Percentiles rank a stretch among this genome's conserved stretches.
phyloP scores from a whole-genome alignment of 2,888 invertebrate species.

The Shargacucullia verbasci region DNA sequence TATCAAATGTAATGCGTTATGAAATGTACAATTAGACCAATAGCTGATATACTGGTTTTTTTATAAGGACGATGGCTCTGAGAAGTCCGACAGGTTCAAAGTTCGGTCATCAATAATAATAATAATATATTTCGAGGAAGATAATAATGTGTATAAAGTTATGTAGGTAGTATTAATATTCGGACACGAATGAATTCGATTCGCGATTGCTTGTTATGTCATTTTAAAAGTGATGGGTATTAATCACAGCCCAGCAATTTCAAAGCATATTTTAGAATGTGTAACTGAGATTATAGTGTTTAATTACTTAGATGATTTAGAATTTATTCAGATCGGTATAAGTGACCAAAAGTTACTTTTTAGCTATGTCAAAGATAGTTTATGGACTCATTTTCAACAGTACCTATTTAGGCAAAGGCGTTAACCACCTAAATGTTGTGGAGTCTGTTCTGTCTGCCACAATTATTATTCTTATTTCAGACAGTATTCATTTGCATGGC shows the following conservation, averaged over 20 bases:
- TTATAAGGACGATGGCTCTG: conserved; percentile 30
- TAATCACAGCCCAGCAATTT: not conserved
- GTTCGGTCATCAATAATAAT: conserved; percentile 29
- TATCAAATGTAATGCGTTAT: conserved; percentile 29
- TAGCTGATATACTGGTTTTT: conserved; percentile 36
- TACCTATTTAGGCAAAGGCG: no score
- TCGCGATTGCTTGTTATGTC: conserved; percentile 8
- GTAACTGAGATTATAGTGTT: no score
- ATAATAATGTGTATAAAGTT: conserved; percentile 20
- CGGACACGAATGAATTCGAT: conserved; percentile 17
- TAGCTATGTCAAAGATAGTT: no score
- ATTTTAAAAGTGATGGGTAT: not conserved
- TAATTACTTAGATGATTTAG: no score
- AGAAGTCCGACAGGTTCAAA: conserved; percentile 30
- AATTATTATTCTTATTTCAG: no score
- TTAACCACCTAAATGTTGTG: no score
- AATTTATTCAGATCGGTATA: no score
- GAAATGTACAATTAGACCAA: not conserved
- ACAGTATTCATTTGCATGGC: no score
- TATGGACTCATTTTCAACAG: no score
- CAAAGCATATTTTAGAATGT: no score
- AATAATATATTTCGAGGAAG: conserved; percentile 21
- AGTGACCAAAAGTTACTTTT: no score
- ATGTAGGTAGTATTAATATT: conserved; percentile 6
- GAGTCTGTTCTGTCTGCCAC: no score